Conservation (phyloP, 1,140 invertebrate species). For the Zaprionus vittiger region DNA sequence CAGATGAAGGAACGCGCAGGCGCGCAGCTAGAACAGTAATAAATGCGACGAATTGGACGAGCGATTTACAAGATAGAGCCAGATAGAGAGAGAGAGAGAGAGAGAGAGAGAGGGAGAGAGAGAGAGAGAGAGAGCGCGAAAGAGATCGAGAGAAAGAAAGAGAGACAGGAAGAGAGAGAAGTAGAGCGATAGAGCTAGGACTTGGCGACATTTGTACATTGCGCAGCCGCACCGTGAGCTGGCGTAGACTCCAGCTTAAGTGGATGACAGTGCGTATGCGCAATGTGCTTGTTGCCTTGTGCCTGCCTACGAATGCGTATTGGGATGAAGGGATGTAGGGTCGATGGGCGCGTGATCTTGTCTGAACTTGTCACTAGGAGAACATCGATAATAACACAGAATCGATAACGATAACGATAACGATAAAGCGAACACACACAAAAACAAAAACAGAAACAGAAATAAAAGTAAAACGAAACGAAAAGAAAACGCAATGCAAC, state of each 20-base stretch:
- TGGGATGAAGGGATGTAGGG: neutral
- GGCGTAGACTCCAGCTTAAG: neutral
- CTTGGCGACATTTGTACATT: conserved; percentile 28
- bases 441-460: neutral
- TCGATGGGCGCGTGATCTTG: conserved; percentile 4
- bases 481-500: conserved; percentile 54
- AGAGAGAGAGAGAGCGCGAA: conserved; percentile 18
- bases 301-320: neutral
- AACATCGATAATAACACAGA: conserved; percentile 8
- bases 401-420: conserved; percentile 7
- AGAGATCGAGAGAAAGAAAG: conserved; percentile 7
- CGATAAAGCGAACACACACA: conserved; percentile 8
- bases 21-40: conserved; percentile 84
- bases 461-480: neutral
- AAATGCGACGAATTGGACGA: conserved; percentile 80
- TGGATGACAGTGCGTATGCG: conserved; percentile 38
- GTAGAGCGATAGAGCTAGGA: neutral
- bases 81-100: conserved; percentile 29
- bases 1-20: conserved; percentile 61
- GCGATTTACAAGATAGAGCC: conserved; percentile 42
- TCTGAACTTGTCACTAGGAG: conserved; percentile 1
- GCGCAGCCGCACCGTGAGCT: conserved; percentile 29
- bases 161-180: conserved; percentile 16
- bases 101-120: conserved; percentile 16
- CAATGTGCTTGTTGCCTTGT: conserved; percentile 23